These are phyloP conservation scores for Parauchenoglanis punctatus DNA, from an alignment of 2,797 vertebrate species.

Conservation along the genomic window DNA sequence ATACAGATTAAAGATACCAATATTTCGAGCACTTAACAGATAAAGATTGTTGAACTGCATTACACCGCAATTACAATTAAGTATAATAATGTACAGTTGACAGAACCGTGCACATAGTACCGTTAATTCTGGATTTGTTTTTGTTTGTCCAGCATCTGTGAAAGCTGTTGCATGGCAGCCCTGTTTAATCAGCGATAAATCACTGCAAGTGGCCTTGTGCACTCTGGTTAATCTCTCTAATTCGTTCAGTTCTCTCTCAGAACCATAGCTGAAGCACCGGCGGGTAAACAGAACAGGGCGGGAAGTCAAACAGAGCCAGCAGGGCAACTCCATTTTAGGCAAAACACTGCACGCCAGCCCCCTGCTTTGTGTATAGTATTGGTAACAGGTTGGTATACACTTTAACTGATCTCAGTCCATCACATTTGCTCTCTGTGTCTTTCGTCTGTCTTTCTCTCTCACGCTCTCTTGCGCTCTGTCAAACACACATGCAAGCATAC, in stretches of 20 bases:
- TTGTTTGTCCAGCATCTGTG: slow-evolving; percentile 26
- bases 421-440: not conserved
- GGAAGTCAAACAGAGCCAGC: slow-evolving; percentile 58
- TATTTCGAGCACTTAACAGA: not conserved
- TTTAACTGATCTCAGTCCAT: slow-evolving; percentile 40
- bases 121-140: slow-evolving; percentile 16
- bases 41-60: not conserved
- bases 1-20: not conserved
- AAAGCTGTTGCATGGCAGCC: slow-evolving; percentile 23
- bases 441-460: slow-evolving; percentile 29
- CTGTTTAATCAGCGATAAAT: slow-evolving; percentile 45
- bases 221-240: slow-evolving; percentile 44
- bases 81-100: not conserved
- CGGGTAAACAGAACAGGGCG: slow-evolving; percentile 57
- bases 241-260: slow-evolving; percentile 48
- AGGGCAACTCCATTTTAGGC: slow-evolving; percentile 57
- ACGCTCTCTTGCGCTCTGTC: slow-evolving; percentile 16
- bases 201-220: slow-evolving; percentile 27
- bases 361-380: slow-evolving; percentile 45
- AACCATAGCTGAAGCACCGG: slow-evolving; percentile 37
- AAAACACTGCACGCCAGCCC: slow-evolving; percentile 47
- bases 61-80: not conserved
- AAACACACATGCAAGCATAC: slow-evolving; percentile 27
- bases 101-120: not conserved
- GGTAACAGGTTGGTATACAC: slow-evolving; percentile 53